Conservation (phyloP, 2,113 vertebrate genomes). For the Balaeniceps rex region DNA sequence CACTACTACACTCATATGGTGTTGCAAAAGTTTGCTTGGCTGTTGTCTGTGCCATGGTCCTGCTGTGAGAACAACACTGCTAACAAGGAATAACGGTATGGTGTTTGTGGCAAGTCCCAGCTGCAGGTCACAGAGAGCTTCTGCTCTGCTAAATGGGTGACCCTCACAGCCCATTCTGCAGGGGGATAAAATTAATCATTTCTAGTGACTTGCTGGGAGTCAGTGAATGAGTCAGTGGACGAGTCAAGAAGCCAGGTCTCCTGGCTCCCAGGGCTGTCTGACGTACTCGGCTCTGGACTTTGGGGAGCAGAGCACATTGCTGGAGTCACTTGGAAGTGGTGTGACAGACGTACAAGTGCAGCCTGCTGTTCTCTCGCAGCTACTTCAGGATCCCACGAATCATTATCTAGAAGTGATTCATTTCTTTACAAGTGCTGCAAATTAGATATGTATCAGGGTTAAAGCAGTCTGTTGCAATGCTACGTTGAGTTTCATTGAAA, state of each 20-base stretch:
- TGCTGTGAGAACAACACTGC: background rate
- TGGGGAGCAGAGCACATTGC: background rate
- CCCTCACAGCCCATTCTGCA: background rate
- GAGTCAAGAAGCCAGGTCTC: background rate
- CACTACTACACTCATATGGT: accelerated
- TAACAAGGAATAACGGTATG: background rate
- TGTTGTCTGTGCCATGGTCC: background rate
- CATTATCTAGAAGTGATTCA: background rate
- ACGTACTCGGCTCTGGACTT: background rate
- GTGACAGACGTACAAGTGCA: accelerated
- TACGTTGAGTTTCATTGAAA: background rate
- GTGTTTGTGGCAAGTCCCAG: background rate
- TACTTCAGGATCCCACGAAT: background rate
- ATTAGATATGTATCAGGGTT: background rate
- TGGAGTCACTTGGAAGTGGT: background rate
- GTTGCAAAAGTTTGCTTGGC: background rate
- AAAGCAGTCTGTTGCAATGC: background rate
- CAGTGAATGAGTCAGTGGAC: background rate
- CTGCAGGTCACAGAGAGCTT: background rate
- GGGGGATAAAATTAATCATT: background rate
- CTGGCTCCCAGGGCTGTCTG: background rate
- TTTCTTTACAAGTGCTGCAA: background rate
- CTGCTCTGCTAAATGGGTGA: background rate
- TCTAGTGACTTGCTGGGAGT: background rate
- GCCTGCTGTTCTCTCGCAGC: background rate